Conservation (phyloP, 2,113 vertebrate species). For the Paradisaea rubra region DNA sequence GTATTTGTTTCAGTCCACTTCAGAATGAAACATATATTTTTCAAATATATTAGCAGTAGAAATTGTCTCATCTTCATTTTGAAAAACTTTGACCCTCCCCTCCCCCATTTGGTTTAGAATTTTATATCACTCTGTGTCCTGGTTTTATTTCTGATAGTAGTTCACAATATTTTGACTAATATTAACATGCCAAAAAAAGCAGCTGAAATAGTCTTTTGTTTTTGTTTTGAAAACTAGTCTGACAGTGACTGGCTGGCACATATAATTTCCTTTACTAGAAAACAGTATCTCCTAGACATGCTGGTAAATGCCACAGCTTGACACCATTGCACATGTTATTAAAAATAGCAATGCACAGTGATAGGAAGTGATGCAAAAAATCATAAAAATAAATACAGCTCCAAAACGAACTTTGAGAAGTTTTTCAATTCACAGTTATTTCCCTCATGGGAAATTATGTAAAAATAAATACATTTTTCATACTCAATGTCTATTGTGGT, state of each 20-base stretch:
- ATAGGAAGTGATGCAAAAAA: constrained; percentile 35
- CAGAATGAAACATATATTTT: not conserved
- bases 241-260: not conserved
- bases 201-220: not conserved
- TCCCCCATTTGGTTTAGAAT: not conserved
- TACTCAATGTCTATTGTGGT: not conserved
- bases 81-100: not conserved
- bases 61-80: not conserved
- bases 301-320: constrained; percentile 1
- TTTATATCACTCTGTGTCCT: not conserved
- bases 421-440: constrained; percentile 13
- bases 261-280: constrained; percentile 15
- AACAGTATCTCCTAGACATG: not conserved
- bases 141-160: not conserved
- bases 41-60: not conserved
- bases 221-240: constrained; percentile 3
- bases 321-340: not conserved
- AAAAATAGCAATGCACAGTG: not conserved
- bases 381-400: constrained; percentile 42
- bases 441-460: constrained; percentile 15
- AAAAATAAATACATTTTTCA: constrained; percentile 39
- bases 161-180: not conserved
- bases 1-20: not conserved
- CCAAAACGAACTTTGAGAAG: not conserved
- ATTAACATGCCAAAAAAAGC: not conserved